phyloP scores from a whole-genome alignment of 53 echinoderm and acorn worm genomes.

The Holothuria leucospilota region DNA sequence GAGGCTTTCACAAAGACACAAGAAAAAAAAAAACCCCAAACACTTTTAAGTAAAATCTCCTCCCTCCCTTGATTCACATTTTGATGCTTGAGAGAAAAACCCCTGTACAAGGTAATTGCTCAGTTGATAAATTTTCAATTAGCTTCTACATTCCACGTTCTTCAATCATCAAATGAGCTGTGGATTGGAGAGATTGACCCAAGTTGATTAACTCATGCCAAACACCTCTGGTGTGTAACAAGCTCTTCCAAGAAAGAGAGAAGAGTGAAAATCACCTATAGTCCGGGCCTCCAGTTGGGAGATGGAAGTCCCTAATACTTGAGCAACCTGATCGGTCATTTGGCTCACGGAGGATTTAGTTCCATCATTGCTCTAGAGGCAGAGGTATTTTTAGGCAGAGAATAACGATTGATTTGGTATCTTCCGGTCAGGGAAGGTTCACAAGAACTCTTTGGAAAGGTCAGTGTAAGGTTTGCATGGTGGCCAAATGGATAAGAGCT shows the following conservation, averaged over 20 bases:
- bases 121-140: constrained; percentile 37
- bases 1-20: too few species aligned
- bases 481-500: too few species aligned
- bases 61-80: too few species aligned
- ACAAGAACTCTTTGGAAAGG: not conserved
- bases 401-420: constrained; percentile 28
- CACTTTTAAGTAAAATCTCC: too few species aligned
- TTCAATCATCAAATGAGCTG: not conserved
- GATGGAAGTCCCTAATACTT: constrained; percentile 32
- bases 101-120: not conserved
- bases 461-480: too few species aligned
- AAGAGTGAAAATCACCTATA: not conserved
- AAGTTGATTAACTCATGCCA: constrained; percentile 25
- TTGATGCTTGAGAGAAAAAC: too few species aligned
- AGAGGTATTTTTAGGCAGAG: constrained; percentile 8
- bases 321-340: constrained; percentile 33
- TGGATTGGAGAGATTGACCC: constrained; percentile 30
- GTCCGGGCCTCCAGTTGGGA: not conserved
- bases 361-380: constrained; percentile 15
- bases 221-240: constrained; percentile 25
- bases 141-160: constrained; percentile 12
- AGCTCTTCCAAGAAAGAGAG: constrained; percentile 9
- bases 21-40: too few species aligned
- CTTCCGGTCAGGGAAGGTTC: constrained; percentile 19
- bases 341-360: constrained; percentile 17